Evolutionary conservation across 2,888 invertebrate species (phyloP).

Genomic region (Plebejus melissa): DNA sequence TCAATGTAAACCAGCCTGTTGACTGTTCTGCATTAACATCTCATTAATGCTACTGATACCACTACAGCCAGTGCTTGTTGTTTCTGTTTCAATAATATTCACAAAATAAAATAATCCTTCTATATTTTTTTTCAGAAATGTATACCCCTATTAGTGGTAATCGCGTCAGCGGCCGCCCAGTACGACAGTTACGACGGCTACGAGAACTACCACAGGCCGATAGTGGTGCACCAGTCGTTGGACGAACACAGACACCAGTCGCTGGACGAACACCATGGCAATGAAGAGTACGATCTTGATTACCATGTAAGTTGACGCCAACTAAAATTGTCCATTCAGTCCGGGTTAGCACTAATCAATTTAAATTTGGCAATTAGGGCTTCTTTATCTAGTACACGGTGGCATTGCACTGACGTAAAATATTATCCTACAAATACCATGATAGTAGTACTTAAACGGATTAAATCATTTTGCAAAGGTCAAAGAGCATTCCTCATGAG

Average conservation of each 20-base stretch:
- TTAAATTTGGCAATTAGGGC: too few species aligned
- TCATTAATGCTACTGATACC: too few species aligned
- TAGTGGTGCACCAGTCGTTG: constrained; percentile 52
- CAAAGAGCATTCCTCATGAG: too few species aligned
- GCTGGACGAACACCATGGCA: constrained; percentile 50
- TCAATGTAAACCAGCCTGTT: too few species aligned
- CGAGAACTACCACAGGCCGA: constrained; percentile 50
- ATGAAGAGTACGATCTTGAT: constrained; percentile 63
- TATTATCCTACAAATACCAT: background rate
- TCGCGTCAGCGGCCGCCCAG: constrained; percentile 52
- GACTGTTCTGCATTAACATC: too few species aligned
- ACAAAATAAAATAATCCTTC: too few species aligned
- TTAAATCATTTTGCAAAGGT: too few species aligned
- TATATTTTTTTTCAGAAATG: constrained; percentile 46
- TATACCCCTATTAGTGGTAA: constrained; percentile 46
- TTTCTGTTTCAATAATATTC: background rate
- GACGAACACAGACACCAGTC: constrained; percentile 51
- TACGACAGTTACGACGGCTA: constrained; percentile 60
- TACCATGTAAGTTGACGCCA: constrained; percentile 59
- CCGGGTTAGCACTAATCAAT: background rate
- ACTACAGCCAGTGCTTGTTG: too few species aligned
- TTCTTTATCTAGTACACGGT: too few species aligned
- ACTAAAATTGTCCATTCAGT: background rate
- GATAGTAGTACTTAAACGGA: too few species aligned
- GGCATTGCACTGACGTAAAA: too few species aligned